Percentiles rank a stretch among this genome's conserved stretches.
These are phyloP conservation scores for Lepeophtheirus salmonis DNA, from an alignment of 1,140 invertebrate genomes.

Conservation along the genomic window DNA sequence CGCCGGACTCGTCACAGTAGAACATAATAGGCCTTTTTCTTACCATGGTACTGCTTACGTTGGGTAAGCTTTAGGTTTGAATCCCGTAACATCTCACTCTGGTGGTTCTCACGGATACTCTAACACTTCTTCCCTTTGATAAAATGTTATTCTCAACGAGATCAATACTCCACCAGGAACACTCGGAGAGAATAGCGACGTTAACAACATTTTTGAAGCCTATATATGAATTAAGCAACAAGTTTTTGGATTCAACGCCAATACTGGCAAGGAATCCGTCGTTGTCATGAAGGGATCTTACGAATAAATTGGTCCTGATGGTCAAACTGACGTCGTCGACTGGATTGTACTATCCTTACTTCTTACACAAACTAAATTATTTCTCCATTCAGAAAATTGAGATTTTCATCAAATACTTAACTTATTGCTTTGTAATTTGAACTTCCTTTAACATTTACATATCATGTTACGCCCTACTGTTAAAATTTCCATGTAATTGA, in stretches of 20 bases:
- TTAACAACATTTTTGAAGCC: conserved; percentile 10
- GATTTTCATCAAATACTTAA: too few relatives aligned
- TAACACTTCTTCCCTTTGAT: neutral
- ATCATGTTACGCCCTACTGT: too few relatives aligned
- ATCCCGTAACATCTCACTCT: neutral
- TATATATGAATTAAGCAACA: conserved; percentile 14
- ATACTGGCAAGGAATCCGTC: neutral
- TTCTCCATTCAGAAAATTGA: too few relatives aligned
- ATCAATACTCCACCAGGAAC: neutral
- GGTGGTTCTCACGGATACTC: neutral
- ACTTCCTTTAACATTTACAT: too few relatives aligned
- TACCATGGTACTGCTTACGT: too few relatives aligned
- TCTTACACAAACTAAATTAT: neutral
- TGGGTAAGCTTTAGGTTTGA: neutral
- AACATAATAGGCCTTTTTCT: neutral
- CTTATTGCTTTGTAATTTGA: too few relatives aligned
- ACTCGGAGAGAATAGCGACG: neutral
- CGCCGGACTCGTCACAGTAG: neutral
- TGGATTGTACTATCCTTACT: conserved; percentile 39
- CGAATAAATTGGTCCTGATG: conserved; percentile 21
- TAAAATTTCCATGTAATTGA: too few relatives aligned
- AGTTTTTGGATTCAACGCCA: neutral
- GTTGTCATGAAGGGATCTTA: conserved; percentile 11
- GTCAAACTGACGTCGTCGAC: conserved; percentile 34
- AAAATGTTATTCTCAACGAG: neutral